These are phyloP conservation scores for Aix galericulata DNA, from an alignment of 2,113 vertebrate species.

Conservation along the genomic window DNA sequence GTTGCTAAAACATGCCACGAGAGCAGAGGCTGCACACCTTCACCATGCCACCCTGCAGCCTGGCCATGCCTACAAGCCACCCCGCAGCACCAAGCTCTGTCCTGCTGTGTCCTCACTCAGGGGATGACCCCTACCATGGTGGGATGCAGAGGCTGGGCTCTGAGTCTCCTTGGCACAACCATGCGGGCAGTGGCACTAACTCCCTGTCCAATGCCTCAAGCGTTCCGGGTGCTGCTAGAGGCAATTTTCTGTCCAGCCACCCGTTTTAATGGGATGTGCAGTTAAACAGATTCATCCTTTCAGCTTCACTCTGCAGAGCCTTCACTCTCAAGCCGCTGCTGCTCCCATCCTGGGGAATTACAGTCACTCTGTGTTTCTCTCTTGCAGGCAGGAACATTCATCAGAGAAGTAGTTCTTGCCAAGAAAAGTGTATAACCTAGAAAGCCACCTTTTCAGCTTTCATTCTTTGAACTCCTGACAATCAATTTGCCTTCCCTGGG, in stretches of 20 bases:
- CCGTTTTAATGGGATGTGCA: neutral
- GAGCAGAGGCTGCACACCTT: neutral
- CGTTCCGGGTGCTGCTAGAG: neutral
- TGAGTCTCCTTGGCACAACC: neutral
- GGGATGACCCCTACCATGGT: neutral
- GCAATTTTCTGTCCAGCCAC: neutral
- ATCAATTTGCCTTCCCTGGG: constrained; percentile 29
- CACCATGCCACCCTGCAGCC: neutral
- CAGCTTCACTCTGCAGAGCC: constrained; percentile 30
- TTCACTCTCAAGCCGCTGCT: neutral
- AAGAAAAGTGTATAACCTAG: constrained; percentile 23
- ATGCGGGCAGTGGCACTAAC: neutral
- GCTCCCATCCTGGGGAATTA: neutral
- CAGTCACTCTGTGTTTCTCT: neutral
- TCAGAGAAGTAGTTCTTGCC: constrained; percentile 32
- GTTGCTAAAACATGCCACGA: fast-evolving
- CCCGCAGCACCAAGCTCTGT: neutral
- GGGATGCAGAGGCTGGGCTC: neutral
- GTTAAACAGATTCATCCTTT: constrained; percentile 49
- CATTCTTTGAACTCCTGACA: neutral
- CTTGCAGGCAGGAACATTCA: neutral
- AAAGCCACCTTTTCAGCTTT: constrained; percentile 54
- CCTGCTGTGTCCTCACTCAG: fast-evolving
- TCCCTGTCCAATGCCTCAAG: neutral
- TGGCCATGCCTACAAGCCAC: fast-evolving